phyloP scores from a whole-genome alignment of 2,797 vertebrate genomes.

The Lacerta agilis region DNA sequence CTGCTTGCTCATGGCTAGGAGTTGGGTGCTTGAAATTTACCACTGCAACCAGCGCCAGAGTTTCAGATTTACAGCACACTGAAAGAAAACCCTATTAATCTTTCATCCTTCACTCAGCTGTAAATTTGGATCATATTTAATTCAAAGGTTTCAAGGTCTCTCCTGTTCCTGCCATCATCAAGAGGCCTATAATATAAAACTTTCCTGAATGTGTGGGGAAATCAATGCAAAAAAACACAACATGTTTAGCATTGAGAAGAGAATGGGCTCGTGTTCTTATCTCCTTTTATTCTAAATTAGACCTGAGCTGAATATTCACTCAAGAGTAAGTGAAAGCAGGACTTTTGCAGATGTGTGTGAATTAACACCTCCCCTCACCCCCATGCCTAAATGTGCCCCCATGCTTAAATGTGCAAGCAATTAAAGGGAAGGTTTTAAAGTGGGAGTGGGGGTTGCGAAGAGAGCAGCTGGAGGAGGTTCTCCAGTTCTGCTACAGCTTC shows the following conservation, averaged over 20 bases:
- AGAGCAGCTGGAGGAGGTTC: too few relatives aligned
- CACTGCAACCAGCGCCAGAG: constrained; percentile 40
- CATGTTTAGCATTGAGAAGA: constrained; percentile 47
- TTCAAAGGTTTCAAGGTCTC: constrained; percentile 54
- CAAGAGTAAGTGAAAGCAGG: not conserved
- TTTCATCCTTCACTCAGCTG: constrained; percentile 61
- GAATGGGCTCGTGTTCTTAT: not conserved
- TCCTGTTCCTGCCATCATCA: constrained; percentile 36
- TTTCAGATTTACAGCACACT: constrained; percentile 60
- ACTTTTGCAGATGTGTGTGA: not conserved
- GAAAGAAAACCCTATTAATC: constrained; percentile 67
- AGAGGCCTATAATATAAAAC: constrained; percentile 46
- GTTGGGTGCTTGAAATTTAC: constrained; percentile 57
- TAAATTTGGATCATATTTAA: constrained; percentile 69
- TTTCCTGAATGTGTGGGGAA: constrained; percentile 38
- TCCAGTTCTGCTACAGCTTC: not conserved
- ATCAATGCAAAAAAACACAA: constrained; percentile 44
- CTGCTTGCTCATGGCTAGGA: constrained; percentile 34
- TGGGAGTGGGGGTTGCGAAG: too few relatives aligned
- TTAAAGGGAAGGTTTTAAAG: too few relatives aligned
- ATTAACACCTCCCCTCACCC: not conserved
- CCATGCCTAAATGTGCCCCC: not conserved
- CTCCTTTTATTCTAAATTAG: not conserved
- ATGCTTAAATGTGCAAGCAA: too few relatives aligned
- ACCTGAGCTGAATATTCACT: not conserved